Conservation (phyloP, 1,140 invertebrate species). For the Pogonus chalceus region DNA sequence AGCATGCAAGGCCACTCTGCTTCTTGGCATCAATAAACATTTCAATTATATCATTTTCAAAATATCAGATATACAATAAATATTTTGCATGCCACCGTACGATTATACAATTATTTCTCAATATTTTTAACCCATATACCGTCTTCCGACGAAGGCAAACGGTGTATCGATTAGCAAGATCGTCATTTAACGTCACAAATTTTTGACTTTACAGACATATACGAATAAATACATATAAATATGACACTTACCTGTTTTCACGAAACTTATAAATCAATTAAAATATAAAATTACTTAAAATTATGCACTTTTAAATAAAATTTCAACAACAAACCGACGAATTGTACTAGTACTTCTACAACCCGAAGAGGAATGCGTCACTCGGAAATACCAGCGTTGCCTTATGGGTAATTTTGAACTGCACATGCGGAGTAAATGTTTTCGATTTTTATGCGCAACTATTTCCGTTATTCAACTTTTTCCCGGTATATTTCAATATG, state of each 20-base stretch:
- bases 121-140: not conserved
- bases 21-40: not conserved
- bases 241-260: not conserved
- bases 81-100: not conserved
- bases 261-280: not conserved
- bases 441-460: too few species aligned
- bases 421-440: too few species aligned
- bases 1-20: not conserved
- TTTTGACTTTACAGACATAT: not conserved
- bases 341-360: not conserved
- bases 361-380: not conserved
- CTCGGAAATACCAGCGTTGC: too few species aligned
- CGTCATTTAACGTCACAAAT: not conserved
- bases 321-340: not conserved
- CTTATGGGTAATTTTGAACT: too few species aligned
- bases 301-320: not conserved
- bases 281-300: not conserved
- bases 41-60: not conserved
- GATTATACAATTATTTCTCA: not conserved
- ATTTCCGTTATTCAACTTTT: too few species aligned
- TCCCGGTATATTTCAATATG: too few species aligned
- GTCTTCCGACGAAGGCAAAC: not conserved
- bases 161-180: not conserved
- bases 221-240: not conserved
- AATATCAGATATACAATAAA: not conserved